phyloP scores from a whole-genome alignment of 1,140 invertebrate species.

The Ceratosolen solmsi region DNA sequence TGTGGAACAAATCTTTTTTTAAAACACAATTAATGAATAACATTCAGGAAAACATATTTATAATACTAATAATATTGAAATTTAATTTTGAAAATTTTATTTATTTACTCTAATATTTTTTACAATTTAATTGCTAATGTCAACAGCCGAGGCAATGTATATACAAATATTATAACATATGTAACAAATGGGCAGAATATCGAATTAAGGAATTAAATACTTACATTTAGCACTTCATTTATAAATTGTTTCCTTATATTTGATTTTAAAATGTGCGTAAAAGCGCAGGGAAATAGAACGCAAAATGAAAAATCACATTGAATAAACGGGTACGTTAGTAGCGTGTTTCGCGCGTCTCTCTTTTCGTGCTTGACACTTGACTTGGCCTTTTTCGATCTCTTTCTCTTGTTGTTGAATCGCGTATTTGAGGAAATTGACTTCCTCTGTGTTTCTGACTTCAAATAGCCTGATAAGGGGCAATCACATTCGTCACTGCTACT shows the following conservation, averaged over 20 bases:
- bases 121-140: no score
- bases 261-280: no score
- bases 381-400: background rate
- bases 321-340: background rate
- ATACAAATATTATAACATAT: no score
- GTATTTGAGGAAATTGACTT: slow-evolving; percentile 27
- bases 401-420: slow-evolving; percentile 5
- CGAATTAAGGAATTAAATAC: background rate
- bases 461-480: slow-evolving; percentile 4
- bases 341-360: background rate
- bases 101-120: no score
- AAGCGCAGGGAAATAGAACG: background rate
- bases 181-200: no score
- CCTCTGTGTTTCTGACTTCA: slow-evolving; percentile 13
- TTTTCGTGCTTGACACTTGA: background rate
- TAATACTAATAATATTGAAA: no score
- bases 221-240: background rate
- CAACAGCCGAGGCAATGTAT: no score
- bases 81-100: no score
- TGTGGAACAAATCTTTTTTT: no score
- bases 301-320: background rate
- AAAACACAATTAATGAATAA: no score
- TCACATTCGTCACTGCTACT: background rate
- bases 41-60: no score
- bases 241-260: background rate